These are phyloP conservation scores for Eulemur rubriventer DNA, from an alignment of 2,797 vertebrate genomes.

Conservation along the genomic window DNA sequence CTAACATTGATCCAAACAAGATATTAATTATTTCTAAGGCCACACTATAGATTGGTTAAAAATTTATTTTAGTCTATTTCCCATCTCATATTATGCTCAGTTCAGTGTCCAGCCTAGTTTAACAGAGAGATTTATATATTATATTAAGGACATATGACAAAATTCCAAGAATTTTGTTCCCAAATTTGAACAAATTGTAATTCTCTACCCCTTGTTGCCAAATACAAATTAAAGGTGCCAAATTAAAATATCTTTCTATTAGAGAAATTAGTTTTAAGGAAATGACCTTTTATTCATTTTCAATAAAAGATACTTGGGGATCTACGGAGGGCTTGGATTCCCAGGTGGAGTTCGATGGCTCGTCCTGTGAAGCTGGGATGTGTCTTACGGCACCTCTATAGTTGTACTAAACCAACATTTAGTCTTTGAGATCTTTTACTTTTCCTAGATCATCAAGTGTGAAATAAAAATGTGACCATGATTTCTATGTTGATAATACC, in stretches of 20 bases:
- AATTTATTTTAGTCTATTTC: not conserved
- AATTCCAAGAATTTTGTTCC: not conserved
- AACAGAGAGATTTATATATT: not conserved
- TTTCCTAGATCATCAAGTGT: not conserved
- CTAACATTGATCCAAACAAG: not conserved
- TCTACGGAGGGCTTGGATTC: not conserved
- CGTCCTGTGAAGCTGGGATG: not conserved
- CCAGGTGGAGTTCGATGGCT: not conserved
- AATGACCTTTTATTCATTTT: not conserved
- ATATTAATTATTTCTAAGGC: not conserved
- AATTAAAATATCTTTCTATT: not conserved
- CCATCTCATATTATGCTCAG: not conserved
- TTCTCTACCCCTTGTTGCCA: not conserved
- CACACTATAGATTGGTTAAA: not conserved
- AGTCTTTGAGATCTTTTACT: not conserved
- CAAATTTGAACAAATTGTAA: not conserved
- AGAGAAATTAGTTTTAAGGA: not conserved
- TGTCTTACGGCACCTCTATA: not conserved
- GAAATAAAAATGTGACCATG: not conserved
- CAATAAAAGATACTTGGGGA: not conserved
- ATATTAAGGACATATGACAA: not conserved
- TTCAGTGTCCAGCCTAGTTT: not conserved
- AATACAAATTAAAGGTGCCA: not conserved
- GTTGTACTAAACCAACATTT: not conserved
- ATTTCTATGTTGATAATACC: not conserved